These are phyloP conservation scores for Prunella himalayana DNA, from an alignment of 2,113 vertebrate species.

Conservation along the genomic window DNA sequence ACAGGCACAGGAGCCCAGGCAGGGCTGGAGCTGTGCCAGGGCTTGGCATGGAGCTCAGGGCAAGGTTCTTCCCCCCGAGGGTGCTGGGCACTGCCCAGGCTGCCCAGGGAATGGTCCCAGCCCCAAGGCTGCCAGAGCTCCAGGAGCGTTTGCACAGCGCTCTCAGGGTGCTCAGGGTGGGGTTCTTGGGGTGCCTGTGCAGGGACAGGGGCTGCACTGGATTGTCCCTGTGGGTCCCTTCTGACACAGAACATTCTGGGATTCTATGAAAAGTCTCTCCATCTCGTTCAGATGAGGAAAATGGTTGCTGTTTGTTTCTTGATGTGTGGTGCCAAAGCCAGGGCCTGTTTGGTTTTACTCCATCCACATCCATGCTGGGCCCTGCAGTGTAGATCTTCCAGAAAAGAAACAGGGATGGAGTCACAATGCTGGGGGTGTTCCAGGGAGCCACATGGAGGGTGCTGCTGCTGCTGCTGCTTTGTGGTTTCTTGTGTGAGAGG, in stretches of 20 bases:
- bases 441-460: fast-evolving
- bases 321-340: background rate
- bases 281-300: background rate
- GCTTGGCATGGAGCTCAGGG: background rate
- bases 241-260: background rate
- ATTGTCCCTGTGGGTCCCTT: background rate
- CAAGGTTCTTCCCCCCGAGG: background rate
- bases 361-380: background rate
- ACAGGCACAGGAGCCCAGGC: background rate
- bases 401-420: background rate
- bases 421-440: background rate
- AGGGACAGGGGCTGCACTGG: fast-evolving
- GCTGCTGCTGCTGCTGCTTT: background rate
- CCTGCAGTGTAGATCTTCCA: background rate
- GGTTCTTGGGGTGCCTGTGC: background rate
- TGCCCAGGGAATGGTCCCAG: background rate
- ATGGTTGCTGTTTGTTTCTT: background rate
- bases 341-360: background rate
- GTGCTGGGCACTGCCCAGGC: background rate
- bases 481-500: background rate
- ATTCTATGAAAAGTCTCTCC: background rate
- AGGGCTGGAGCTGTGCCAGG: background rate
- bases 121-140: background rate
- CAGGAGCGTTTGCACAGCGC: background rate
- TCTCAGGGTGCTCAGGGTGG: background rate